Base-by-base conservation (phyloP, 2,888 invertebrate species). In the Tipula confusa region DNA sequence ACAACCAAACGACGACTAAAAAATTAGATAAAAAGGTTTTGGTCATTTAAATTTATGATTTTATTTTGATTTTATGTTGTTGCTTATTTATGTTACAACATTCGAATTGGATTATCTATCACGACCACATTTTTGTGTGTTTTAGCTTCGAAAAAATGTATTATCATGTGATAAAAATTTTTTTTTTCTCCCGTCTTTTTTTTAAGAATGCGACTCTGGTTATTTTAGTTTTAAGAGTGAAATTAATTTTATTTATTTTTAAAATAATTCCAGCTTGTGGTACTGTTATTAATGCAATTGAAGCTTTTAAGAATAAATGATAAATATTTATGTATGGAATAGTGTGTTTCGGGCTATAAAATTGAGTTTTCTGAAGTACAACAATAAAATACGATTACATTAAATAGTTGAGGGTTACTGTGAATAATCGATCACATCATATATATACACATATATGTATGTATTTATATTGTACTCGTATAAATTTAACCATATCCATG, bases 1-100 rank as follows among this genome's bases (percentile, higher is more conserved):
- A 1, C 6, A n/a, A 43, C 2, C n/a, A n/a, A 43, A 6, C 13
- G 43, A 3, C 43, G 43, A 43, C 43, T n/a, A 11, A 43, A 64
- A 64, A 18, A 64, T 64, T 24, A 64, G 24, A 64, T 64, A 64
- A 64, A 64, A 64, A 64, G 64, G 13, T 64, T 64, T 64, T 64
- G 64, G 64, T 24, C 64, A 64, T 64, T 64, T 64, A 64, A 64
- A 64, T 64, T 18, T 64, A 64, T 64, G 64, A 64, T 64, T 64
- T 64, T 64, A 64, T 64, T 64, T 64, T 64, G 64, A 24, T 64
- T 64, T 64, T 64, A 64, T 64, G 1, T 9, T 24, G 24, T 11
- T n/a, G n/a, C n/a, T n/a, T 18, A 64, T 64, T 18, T 18, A 9
- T 64, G 11, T n/a, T 7, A 18, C 64, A n/a, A 64, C 24, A 2